These are phyloP conservation scores for Pentalonia nigronervosa DNA, from an alignment of 1,140 invertebrate species.

Conservation along the genomic window DNA sequence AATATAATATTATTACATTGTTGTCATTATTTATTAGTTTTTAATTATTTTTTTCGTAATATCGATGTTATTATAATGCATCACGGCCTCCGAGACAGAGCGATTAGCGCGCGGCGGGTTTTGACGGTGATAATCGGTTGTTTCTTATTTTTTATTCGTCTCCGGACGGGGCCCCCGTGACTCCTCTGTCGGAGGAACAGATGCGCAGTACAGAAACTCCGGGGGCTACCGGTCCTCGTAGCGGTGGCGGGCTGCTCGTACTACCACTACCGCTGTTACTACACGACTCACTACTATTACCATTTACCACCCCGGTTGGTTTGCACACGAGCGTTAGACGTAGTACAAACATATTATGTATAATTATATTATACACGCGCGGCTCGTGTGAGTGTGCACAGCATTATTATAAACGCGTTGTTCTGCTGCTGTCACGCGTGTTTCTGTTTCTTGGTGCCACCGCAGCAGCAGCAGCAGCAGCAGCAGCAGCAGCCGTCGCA, in stretches of 20 bases:
- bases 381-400: neutral
- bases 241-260: neutral
- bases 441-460: neutral
- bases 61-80: neutral
- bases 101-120: neutral
- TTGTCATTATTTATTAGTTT: constrained; percentile 5
- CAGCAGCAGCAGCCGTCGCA: neutral
- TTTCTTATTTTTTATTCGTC: neutral
- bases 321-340: too few relatives aligned
- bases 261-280: neutral
- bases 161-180: neutral
- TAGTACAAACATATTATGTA: too few relatives aligned
- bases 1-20: neutral
- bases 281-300: neutral
- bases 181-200: neutral
- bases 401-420: neutral
- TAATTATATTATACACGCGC: too few relatives aligned
- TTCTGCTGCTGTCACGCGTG: neutral
- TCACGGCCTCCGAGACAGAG: neutral
- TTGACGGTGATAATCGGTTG: neutral
- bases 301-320: neutral
- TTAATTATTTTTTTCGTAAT: neutral
- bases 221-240: neutral
- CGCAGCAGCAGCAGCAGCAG: neutral
- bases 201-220: neutral